These are phyloP conservation scores for Myoxocephalus aenaeus DNA, from an alignment of 2,797 vertebrate species.

Conservation along the genomic window DNA sequence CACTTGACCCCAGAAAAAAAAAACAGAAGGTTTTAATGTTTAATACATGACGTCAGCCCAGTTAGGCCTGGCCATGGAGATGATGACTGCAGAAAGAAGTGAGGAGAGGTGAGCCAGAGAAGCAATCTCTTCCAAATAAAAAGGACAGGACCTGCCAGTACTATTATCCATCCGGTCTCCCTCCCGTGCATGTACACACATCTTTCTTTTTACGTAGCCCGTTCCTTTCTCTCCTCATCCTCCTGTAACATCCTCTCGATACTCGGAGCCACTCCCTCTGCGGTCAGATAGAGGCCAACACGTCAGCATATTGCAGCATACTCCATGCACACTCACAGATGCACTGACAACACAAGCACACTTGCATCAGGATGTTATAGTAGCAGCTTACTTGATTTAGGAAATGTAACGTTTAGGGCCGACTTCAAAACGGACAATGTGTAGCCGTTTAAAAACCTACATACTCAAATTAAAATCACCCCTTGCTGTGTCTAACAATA, in stretches of 20 bases:
- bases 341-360: slow-evolving; percentile 44
- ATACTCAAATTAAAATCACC: not conserved
- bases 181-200: slow-evolving; percentile 16
- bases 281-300: slow-evolving; percentile 82
- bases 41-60: slow-evolving; percentile 41
- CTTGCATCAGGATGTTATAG: slow-evolving; percentile 11
- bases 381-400: slow-evolving; percentile 10
- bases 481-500: not conserved
- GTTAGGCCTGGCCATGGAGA: slow-evolving; percentile 40
- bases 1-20: not conserved
- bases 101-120: slow-evolving; percentile 53
- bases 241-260: slow-evolving; percentile 59
- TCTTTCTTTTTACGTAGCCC: slow-evolving; percentile 30
- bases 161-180: slow-evolving; percentile 41
- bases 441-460: slow-evolving; percentile 4
- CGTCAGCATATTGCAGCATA: slow-evolving; percentile 78
- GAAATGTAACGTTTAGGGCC: not conserved
- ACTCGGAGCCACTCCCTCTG: slow-evolving; percentile 77
- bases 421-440: not conserved
- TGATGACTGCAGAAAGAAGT: slow-evolving; percentile 56
- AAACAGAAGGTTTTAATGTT: slow-evolving; percentile 21
- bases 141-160: slow-evolving; percentile 58
- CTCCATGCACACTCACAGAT: slow-evolving; percentile 54
- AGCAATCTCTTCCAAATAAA: slow-evolving; percentile 58
- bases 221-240: slow-evolving; percentile 55